Evolutionary conservation across 2,888 invertebrate genomes (phyloP).

Genomic region (Seira ritae): DNA sequence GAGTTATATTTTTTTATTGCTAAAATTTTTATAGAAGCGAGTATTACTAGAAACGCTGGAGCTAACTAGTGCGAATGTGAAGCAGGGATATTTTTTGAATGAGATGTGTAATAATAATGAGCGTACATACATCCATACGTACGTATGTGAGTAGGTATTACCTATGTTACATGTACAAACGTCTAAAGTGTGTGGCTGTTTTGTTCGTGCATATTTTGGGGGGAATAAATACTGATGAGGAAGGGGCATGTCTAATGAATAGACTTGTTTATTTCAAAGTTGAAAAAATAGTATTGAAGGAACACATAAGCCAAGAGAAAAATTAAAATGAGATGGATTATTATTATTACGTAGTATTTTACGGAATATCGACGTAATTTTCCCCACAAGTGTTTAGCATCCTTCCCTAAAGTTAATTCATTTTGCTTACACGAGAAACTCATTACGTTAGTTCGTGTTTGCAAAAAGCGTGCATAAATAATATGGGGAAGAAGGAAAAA

Average conservation of each 20-base stretch:
- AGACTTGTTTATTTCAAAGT: too few species aligned
- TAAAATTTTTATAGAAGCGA: not conserved
- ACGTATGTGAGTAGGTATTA: not conserved
- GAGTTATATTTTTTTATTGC: not conserved
- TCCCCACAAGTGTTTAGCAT: not conserved
- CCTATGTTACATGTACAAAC: too few species aligned
- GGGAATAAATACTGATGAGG: too few species aligned
- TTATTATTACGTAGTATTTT: not conserved
- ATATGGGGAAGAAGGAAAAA: not conserved
- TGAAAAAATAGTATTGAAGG: too few species aligned
- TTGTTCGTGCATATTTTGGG: too few species aligned
- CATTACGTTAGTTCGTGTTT: slow-evolving; percentile 33
- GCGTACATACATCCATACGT: not conserved
- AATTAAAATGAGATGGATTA: too few species aligned
- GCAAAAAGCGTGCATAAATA: slow-evolving; percentile 2
- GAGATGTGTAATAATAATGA: not conserved
- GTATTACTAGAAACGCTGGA: not conserved
- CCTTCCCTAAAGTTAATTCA: not conserved
- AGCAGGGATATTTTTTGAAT: not conserved
- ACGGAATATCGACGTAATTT: not conserved
- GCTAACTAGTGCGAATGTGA: not conserved
- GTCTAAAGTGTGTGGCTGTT: too few species aligned
- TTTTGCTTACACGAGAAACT: slow-evolving; percentile 52
- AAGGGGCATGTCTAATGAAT: too few species aligned
- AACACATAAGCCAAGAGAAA: too few species aligned